phyloP scores from a whole-genome alignment of 2,113 vertebrate genomes.

The Sander vitreus region DNA sequence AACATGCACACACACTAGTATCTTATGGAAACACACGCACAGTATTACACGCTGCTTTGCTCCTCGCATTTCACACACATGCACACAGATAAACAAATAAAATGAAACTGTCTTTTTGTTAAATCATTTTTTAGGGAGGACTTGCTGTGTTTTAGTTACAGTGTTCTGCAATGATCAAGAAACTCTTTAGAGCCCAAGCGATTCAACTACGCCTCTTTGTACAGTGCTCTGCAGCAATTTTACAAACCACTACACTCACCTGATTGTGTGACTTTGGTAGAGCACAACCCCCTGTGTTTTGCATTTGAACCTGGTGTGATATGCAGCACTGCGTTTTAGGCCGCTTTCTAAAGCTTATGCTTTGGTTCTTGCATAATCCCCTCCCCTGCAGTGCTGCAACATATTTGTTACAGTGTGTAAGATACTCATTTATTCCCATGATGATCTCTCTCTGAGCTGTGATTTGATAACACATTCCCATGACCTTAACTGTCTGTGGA shows the following conservation, averaged over 20 bases:
- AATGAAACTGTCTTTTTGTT: constrained; percentile 62
- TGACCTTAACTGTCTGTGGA: constrained; percentile 65
- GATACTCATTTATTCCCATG: constrained; percentile 67
- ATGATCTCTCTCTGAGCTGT: constrained; percentile 58
- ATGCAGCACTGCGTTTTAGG: constrained; percentile 29
- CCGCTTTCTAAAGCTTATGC: constrained; percentile 44
- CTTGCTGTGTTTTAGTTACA: constrained; percentile 49
- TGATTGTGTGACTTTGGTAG: constrained; percentile 54
- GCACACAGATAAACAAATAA: constrained; percentile 68
- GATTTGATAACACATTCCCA: constrained; percentile 61
- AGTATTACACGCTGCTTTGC: constrained; percentile 62
- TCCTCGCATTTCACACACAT: constrained; percentile 58
- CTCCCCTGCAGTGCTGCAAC: constrained; percentile 49
- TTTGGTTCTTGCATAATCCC: constrained; percentile 58
- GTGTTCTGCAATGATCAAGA: constrained; percentile 55
- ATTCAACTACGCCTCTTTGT: constrained; percentile 47
- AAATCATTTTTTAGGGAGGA: constrained; percentile 64
- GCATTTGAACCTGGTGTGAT: constrained; percentile 51
- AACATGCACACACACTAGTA: constrained; percentile 61
- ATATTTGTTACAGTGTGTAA: constrained; percentile 66
- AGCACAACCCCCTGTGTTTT: constrained; percentile 47
- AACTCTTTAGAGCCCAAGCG: constrained; percentile 29
- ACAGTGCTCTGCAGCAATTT: constrained; percentile 47
- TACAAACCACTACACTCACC: constrained; percentile 54
- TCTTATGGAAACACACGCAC: constrained; percentile 57